Evolutionary conservation across 2,113 vertebrate species (phyloP).

Genomic region (Craseonycteris thonglongyai): DNA sequence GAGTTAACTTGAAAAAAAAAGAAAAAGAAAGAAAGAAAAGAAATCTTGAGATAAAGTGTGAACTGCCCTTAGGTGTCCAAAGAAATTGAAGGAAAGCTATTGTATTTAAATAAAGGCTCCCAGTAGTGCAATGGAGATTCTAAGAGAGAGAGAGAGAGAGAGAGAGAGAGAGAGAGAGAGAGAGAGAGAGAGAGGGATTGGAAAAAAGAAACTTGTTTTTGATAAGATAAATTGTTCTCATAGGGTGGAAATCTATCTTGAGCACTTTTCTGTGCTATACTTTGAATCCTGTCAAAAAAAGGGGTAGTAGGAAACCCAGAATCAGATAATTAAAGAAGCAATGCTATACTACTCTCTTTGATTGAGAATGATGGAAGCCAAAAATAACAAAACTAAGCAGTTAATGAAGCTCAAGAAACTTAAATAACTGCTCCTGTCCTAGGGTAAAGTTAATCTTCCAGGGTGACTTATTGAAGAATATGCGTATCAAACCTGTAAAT

Average conservation of each 20-base stretch:
- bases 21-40: background rate
- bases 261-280: background rate
- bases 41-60: background rate
- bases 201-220: slow-evolving; percentile 1
- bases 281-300: slow-evolving; percentile 11
- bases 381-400: background rate
- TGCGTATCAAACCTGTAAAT: background rate
- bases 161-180: background rate
- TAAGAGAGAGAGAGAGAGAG: background rate
- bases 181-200: background rate
- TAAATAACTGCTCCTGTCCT: background rate
- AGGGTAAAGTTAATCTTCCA: background rate
- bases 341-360: slow-evolving; percentile 10
- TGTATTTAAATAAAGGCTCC: slow-evolving; percentile 31
- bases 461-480: background rate
- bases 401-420: background rate
- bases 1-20: background rate
- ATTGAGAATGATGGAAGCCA: background rate
- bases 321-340: slow-evolving; percentile 23
- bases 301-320: background rate
- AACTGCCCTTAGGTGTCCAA: background rate
- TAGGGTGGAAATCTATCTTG: slow-evolving; percentile 9
- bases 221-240: slow-evolving; percentile 30
- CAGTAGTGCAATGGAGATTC: background rate
- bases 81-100: background rate